phyloP scores from a whole-genome alignment of 2,888 invertebrate species.

The Hybos culiciformis region DNA sequence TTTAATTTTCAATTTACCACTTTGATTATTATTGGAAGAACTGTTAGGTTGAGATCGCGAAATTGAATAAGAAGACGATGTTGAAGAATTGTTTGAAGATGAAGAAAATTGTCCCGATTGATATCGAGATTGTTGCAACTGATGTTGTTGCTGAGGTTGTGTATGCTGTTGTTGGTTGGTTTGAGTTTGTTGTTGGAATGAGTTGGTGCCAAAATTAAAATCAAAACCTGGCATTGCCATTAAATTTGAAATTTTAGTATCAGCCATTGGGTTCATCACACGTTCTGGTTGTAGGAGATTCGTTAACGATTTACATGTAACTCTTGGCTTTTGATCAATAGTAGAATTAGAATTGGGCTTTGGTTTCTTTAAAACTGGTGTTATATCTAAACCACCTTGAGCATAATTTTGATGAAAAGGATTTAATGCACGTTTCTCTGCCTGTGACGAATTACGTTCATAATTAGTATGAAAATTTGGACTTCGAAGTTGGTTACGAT shows the following conservation, averaged over 20 bases:
- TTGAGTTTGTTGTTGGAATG: constrained; percentile 10
- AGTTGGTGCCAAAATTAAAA: constrained; percentile 23
- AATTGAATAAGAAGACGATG: constrained; percentile 5
- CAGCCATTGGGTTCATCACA: constrained; percentile 21
- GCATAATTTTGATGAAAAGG: constrained; percentile 3
- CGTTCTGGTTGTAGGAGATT: constrained; percentile 44
- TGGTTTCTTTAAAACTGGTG: constrained; percentile 17
- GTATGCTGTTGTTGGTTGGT: constrained; percentile 11
- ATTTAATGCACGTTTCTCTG: background rate
- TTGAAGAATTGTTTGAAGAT: constrained; percentile 13
- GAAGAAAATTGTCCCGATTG: constrained; percentile 5
- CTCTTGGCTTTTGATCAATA: constrained; percentile 42
- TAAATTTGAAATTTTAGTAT: constrained; percentile 32
- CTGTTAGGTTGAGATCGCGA: background rate
- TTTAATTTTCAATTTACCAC: constrained; percentile 42
- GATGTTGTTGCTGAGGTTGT: constrained; percentile 8
- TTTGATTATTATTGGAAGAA: constrained; percentile 19
- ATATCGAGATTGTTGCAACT: constrained; percentile 9
- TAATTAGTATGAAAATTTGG: constrained; percentile 14
- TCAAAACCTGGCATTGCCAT: constrained; percentile 26
- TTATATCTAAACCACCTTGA: background rate
- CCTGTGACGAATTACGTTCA: constrained; percentile 4
- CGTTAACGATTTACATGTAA: constrained; percentile 48
- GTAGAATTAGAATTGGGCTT: constrained; percentile 37
- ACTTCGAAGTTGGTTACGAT: constrained; percentile 5